A percentile compares a stretch with the other conserved stretches of the same genome.
phyloP scores from a whole-genome alignment of 2,888 invertebrate genomes.

The Branchinecta sandiegonensis region DNA sequence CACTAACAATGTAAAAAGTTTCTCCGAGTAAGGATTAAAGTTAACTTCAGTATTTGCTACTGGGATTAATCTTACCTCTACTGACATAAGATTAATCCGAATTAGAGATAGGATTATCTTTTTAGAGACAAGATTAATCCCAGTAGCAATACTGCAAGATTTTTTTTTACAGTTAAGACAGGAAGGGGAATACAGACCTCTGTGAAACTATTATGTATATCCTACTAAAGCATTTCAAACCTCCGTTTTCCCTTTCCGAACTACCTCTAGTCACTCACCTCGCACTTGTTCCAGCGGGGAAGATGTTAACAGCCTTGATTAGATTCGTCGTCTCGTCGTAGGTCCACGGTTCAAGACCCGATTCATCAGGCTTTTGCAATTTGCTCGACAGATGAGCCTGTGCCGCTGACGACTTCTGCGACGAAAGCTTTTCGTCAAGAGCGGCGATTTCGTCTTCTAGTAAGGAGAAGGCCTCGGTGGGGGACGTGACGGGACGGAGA shows the following conservation, averaged over 20 bases:
- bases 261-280: slow-evolving; percentile 37
- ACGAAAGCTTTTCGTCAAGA: slow-evolving; percentile 27
- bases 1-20: no score
- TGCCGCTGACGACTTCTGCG: background rate
- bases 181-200: background rate
- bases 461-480: background rate
- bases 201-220: background rate
- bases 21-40: no score
- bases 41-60: no score
- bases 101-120: no score
- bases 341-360: slow-evolving; percentile 50
- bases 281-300: slow-evolving; percentile 90
- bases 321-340: slow-evolving; percentile 71
- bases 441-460: slow-evolving; percentile 34
- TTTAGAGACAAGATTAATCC: no score
- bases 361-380: slow-evolving; percentile 36
- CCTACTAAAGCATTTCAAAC: no score
- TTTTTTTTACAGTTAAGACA: no score
- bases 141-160: no score
- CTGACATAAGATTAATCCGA: no score
- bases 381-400: background rate
- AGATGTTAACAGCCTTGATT: slow-evolving; percentile 92
- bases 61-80: no score
- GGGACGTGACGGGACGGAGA: slow-evolving; percentile 27
- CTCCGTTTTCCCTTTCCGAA: background rate